Evolutionary conservation across 2,888 invertebrate genomes (phyloP).

Genomic region (Dicyrtomina minuta): DNA sequence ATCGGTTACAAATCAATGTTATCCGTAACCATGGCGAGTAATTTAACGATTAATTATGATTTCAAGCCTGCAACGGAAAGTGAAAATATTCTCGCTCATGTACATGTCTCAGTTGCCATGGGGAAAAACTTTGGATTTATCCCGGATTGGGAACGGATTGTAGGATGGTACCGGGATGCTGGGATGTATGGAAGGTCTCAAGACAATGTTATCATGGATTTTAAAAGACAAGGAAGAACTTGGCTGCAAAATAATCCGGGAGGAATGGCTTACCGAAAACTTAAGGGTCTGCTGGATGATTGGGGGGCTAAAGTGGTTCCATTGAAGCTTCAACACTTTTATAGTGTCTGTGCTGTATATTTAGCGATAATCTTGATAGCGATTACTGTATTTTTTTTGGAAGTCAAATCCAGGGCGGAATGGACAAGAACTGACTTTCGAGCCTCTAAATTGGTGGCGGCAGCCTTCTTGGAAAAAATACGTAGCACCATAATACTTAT

Average conservation of each 20-base stretch:
- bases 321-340: too few relatives aligned
- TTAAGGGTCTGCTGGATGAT: not conserved
- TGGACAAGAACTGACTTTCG: too few relatives aligned
- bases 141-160: conserved; percentile 4
- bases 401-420: too few relatives aligned
- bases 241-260: not conserved
- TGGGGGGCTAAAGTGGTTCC: too few relatives aligned
- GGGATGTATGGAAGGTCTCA: conserved; percentile 2
- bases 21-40: not conserved
- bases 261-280: not conserved
- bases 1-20: not conserved
- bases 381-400: too few relatives aligned
- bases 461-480: too few relatives aligned
- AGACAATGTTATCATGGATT: not conserved
- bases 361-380: too few relatives aligned
- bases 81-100: not conserved
- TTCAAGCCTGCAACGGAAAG: not conserved
- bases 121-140: not conserved
- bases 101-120: not conserved
- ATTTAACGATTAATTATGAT: not conserved
- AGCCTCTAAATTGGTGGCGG: too few relatives aligned
- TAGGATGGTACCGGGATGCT: conserved; percentile 7
- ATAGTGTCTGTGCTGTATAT: too few relatives aligned
- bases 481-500: too few relatives aligned
- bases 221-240: not conserved